Evolutionary conservation across 2,113 vertebrate species (phyloP), one percentile per base, ranked within the genome.

Genomic region (Mirounga angustirostris): DNA sequence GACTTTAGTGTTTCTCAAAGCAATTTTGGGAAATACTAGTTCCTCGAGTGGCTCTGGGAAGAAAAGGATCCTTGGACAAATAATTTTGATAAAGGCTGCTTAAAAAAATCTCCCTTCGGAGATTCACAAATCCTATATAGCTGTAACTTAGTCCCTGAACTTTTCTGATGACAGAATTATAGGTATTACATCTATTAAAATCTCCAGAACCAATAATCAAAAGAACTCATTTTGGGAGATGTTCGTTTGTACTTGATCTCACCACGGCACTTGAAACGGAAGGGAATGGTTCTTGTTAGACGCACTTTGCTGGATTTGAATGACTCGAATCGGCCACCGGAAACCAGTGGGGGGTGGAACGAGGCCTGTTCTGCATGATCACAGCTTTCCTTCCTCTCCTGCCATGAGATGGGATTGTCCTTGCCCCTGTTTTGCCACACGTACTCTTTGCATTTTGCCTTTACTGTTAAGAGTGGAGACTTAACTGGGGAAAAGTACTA

Each of bases 121-220:
- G 30, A 56, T 36, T 36, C 15, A 18, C 33, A n/a, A 95, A 76
- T 96, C 16, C 46, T 2, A 2, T 78, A 36, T 43, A 56, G 67
- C 91, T 67, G 52, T 36, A 21, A 15, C 24, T 89, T 28, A 21
- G 36, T 85, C 73, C 33, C 85, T 43, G 69, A 61, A 59, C 58
- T 82, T 81, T 56, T 4, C 73, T 89, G 84, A 85, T 74, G 46
- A 65, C 58, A 86, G 89, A 92, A 81, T 61, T 93, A 80, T 81
- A 59, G 63, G 6, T 61, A 22, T 85, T 74, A 33, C 46, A 8
- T 67, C 7, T 78, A 21, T 67, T 93, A 86, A 94, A 46, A 84
- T 81, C 40, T 36, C 36, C 5, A 59, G 56, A 86, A 71, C 50
- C 61, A 50, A 50, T 69, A 65, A 86, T 43, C 65, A 46, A 7